Percentiles rank a stretch among this genome's conserved stretches.
Evolutionary conservation across 1,140 invertebrate genomes (phyloP).

Genomic region (Conopomorpha cramerella): DNA sequence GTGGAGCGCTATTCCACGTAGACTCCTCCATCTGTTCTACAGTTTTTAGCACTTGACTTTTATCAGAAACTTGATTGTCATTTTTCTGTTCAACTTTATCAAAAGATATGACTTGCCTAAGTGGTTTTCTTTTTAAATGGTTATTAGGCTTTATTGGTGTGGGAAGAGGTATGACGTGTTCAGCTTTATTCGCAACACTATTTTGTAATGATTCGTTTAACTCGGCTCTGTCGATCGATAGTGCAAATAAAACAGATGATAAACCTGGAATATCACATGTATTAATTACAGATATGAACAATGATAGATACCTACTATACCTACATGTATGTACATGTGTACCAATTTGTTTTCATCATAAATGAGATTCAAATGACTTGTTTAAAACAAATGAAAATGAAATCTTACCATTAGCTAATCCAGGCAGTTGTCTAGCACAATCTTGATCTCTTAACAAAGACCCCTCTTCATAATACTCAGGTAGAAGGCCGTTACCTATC

Average conservation of each 20-base stretch:
- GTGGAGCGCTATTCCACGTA: conserved; percentile 62
- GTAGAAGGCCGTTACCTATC: conserved; percentile 68
- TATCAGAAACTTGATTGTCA: conserved; percentile 13
- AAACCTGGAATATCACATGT: conserved; percentile 66
- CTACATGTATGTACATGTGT: too few relatives aligned
- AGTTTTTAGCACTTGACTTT: conserved; percentile 15
- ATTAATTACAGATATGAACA: too few relatives aligned
- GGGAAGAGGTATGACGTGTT: conserved; percentile 61
- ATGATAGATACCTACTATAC: too few relatives aligned
- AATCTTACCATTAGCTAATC: conserved; percentile 76
- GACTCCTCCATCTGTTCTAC: conserved; percentile 18
- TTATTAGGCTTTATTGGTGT: conserved; percentile 36
- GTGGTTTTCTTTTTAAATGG: conserved; percentile 42
- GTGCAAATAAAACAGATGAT: conserved; percentile 86
- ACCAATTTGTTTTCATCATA: too few relatives aligned
- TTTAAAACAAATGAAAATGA: too few relatives aligned
- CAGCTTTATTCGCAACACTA: conserved; percentile 47
- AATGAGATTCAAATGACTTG: too few relatives aligned
- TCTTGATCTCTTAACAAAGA: conserved; percentile 81
- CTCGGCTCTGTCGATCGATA: conserved; percentile 84
- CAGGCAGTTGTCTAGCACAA: conserved; percentile 73
- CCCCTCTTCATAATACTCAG: conserved; percentile 83
- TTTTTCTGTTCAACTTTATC: conserved; percentile 50
- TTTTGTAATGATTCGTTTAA: conserved; percentile 67
- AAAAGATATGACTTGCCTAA: conserved; percentile 55